Evolutionary conservation across 2,113 vertebrate species (phyloP).

Genomic region (Dipodomys merriami): DNA sequence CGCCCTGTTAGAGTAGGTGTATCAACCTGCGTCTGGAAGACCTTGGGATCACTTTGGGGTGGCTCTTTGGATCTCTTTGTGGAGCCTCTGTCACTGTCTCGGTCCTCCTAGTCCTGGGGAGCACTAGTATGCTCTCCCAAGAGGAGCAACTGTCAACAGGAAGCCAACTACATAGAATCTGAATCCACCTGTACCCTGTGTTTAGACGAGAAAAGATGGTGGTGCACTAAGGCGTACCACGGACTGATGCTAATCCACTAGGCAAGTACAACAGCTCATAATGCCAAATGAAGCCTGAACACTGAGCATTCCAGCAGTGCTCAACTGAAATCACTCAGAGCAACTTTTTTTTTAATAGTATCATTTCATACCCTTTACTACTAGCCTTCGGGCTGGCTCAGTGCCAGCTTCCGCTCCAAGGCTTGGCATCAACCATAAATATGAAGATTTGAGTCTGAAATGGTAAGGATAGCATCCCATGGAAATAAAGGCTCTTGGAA

Average conservation of each 20-base stretch:
- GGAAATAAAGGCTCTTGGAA: too few species aligned
- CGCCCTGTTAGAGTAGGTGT: background rate
- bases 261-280: rapidly evolving
- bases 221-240: background rate
- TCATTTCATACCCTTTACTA: background rate
- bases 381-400: background rate
- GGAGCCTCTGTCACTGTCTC: background rate
- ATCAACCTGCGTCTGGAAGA: background rate
- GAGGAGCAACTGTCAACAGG: background rate
- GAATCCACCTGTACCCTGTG: background rate
- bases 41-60: background rate
- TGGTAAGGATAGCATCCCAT: too few species aligned
- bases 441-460: background rate
- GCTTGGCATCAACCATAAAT: background rate
- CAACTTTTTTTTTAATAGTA: background rate
- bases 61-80: background rate
- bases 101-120: background rate
- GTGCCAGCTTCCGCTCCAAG: background rate
- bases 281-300: background rate
- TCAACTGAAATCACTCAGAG: background rate
- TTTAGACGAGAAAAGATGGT: background rate
- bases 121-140: background rate
- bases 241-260: background rate
- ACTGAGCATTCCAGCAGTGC: too few species aligned
- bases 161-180: background rate